Evolutionary conservation across 2,888 invertebrate genomes (phyloP).

Genomic region (Anaspis maculata): DNA sequence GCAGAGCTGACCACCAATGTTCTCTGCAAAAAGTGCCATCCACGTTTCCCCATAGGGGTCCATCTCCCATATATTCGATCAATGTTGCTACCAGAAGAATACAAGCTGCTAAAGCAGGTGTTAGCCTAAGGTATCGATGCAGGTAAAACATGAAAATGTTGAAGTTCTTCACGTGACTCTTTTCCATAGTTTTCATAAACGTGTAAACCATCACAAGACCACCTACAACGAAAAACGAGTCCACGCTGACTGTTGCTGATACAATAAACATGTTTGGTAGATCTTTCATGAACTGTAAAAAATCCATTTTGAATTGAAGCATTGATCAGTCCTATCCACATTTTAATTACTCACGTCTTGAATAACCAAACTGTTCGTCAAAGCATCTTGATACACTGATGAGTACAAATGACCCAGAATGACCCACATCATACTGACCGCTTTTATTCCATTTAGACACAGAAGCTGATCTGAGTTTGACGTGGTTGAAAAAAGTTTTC

Average conservation of each 20-base stretch:
- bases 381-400: slow-evolving; percentile 4
- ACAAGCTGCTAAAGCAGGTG: slow-evolving; percentile 21
- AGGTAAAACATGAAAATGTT: slow-evolving; percentile 27
- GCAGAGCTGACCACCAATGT: too few species aligned
- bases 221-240: slow-evolving; percentile 54
- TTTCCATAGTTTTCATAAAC: slow-evolving; percentile 28
- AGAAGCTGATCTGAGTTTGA: slow-evolving; percentile 22
- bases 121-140: slow-evolving; percentile 26
- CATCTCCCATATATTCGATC: background rate
- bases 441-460: slow-evolving; percentile 41
- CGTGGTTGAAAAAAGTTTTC: slow-evolving; percentile 8
- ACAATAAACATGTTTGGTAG: slow-evolving; percentile 18
- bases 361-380: slow-evolving; percentile 4
- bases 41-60: background rate
- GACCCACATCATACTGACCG: slow-evolving; percentile 43
- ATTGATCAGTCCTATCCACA: background rate
- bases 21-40: background rate
- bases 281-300: slow-evolving; percentile 34
- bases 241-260: slow-evolving; percentile 48
- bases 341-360: slow-evolving; percentile 1
- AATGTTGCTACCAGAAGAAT: background rate
- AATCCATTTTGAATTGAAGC: background rate
- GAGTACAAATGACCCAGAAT: slow-evolving; percentile 39
- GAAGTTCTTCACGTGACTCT: slow-evolving; percentile 24
- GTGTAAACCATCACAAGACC: slow-evolving; percentile 48